Percentiles rank a stretch among this genome's conserved stretches.
phyloP scores from a whole-genome alignment of 2,888 invertebrate species.

The Aphidius colemani region DNA sequence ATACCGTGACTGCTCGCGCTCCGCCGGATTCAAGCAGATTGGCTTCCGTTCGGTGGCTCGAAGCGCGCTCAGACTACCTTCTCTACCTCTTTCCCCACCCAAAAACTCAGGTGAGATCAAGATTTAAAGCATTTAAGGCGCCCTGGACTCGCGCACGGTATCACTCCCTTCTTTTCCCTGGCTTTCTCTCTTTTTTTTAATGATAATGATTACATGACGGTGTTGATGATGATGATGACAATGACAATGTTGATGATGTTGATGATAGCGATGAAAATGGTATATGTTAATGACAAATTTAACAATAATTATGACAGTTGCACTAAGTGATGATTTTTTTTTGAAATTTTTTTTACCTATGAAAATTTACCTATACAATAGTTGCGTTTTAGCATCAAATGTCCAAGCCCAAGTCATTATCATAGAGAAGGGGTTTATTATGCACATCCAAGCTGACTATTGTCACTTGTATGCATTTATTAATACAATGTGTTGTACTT shows the following conservation, averaged over 20 bases:
- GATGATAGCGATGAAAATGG: too few species aligned
- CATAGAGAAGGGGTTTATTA: too few species aligned
- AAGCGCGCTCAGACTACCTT: conserved; percentile 58
- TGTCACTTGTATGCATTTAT: too few species aligned
- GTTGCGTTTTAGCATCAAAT: too few species aligned
- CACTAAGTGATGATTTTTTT: too few species aligned
- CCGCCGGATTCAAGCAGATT: conserved; percentile 59
- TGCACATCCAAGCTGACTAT: too few species aligned
- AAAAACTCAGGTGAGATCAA: conserved; percentile 52
- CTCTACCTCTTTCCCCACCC: conserved; percentile 45
- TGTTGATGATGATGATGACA: neutral
- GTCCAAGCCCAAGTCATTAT: too few species aligned
- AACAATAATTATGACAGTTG: too few species aligned
- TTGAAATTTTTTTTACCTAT: too few species aligned
- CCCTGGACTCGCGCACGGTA: conserved; percentile 41
- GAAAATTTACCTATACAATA: too few species aligned
- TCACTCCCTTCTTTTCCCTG: conserved; percentile 30
- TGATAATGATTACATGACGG: neutral
- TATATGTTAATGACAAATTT: too few species aligned
- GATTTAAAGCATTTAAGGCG: conserved; percentile 47
- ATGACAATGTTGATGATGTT: neutral
- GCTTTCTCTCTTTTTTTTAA: neutral
- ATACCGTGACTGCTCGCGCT: conserved; percentile 53
- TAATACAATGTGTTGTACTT: too few species aligned
- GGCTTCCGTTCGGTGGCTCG: conserved; percentile 57